Evolutionary conservation across 1,140 invertebrate species (phyloP).

Genomic region (Chrysoperla carnea): DNA sequence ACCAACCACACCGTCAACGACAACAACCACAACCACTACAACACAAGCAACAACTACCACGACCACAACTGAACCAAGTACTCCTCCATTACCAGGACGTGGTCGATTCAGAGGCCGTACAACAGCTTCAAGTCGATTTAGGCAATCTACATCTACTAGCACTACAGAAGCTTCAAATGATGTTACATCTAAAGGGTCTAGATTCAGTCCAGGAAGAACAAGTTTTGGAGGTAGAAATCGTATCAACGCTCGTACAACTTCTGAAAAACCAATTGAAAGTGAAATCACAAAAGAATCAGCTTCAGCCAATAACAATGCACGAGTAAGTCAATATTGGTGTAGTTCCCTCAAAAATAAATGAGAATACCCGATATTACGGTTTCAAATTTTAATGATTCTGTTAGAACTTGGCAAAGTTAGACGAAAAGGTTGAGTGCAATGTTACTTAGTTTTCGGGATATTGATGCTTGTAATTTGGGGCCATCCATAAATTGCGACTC

Average conservation of each 20-base stretch:
- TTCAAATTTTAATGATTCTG: too few species aligned
- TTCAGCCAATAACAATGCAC: conserved; percentile 20
- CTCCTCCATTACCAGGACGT: conserved; percentile 28
- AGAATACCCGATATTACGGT: too few species aligned
- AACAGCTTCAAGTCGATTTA: conserved; percentile 1
- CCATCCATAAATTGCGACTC: too few species aligned
- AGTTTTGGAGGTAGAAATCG: conserved; percentile 12
- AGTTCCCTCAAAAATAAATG: too few species aligned
- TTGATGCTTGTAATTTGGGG: too few species aligned
- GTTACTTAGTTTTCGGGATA: too few species aligned
- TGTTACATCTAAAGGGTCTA: conserved; percentile 12
- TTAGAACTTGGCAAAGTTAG: too few species aligned
- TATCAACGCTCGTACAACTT: conserved; percentile 10
- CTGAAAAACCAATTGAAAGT: conserved; percentile 16
- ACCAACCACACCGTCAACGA: conserved; percentile 34
- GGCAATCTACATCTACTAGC: conserved; percentile 4
- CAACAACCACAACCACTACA: conserved; percentile 33
- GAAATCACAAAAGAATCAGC: conserved; percentile 22
- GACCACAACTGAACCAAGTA: conserved; percentile 31
- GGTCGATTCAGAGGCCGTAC: conserved; percentile 6
- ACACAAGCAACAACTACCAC: conserved; percentile 29
- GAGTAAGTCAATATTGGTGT: conserved; percentile 8
- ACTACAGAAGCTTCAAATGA: conserved; percentile 12
- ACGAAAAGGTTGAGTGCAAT: too few species aligned
- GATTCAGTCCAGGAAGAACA: conserved; percentile 12